Conservation (phyloP, 2,888 invertebrate genomes). For the Synergus itoensis region DNA sequence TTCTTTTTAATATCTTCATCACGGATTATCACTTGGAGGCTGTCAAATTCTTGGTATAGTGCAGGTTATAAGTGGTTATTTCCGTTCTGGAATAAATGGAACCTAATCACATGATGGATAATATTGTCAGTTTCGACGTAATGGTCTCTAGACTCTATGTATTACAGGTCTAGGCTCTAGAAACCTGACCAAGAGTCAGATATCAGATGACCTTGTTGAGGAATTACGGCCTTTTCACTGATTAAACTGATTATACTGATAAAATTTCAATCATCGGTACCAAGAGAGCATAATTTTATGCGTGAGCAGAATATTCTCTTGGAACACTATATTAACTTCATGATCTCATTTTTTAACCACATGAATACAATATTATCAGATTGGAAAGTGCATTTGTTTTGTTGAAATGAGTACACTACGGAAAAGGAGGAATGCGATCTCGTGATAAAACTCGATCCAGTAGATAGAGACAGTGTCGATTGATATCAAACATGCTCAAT, state of each 20-base stretch:
- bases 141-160: background rate
- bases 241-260: conserved; percentile 10
- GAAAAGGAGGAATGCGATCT: conserved; percentile 39
- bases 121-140: background rate
- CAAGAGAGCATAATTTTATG: conserved; percentile 16
- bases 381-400: conserved; percentile 39
- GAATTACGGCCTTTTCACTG: background rate
- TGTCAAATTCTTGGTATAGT: background rate
- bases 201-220: background rate
- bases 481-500: conserved; percentile 14
- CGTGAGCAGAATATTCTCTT: conserved; percentile 11
- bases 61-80: background rate
- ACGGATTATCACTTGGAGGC: background rate
- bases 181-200: background rate
- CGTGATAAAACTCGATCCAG: conserved; percentile 25
- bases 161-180: background rate
- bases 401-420: conserved; percentile 21
- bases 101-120: background rate
- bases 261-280: background rate
- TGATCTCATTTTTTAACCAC: conserved; percentile 31
- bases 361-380: conserved; percentile 37
- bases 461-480: conserved; percentile 22
- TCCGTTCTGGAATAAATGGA: background rate
- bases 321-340: conserved; percentile 14
- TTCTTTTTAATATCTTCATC: background rate